phyloP scores from a whole-genome alignment of 64 coral and sea anemone genomes.

The Stichodactyla mertensii region DNA sequence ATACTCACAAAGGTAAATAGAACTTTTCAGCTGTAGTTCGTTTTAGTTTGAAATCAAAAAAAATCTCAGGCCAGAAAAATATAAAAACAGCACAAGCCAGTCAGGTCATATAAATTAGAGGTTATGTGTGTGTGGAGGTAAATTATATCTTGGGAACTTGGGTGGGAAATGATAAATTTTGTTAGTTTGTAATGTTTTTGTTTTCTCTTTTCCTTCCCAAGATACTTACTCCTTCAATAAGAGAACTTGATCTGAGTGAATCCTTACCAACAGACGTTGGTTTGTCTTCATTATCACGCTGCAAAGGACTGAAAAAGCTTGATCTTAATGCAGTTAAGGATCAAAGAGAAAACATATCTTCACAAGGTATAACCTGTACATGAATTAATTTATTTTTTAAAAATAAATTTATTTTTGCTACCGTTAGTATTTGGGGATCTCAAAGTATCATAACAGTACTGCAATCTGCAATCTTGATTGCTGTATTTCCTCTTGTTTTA shows the following conservation, averaged over 20 bases:
- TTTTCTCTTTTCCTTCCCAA: background rate
- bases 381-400: no score
- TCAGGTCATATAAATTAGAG: no score
- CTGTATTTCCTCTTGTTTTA: background rate
- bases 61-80: no score
- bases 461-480: background rate
- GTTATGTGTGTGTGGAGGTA: no score
- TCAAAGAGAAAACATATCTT: slow-evolving; percentile 61
- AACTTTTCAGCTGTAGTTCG: background rate
- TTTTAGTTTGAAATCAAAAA: background rate
- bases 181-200: background rate
- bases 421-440: background rate
- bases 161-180: background rate
- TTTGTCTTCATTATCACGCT: slow-evolving; percentile 30
- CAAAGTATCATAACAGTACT: no score
- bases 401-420: no score
- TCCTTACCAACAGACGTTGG: slow-evolving; percentile 60
- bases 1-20: slow-evolving; percentile 54
- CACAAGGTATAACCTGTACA: slow-evolving; percentile 41
- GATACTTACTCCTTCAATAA: slow-evolving; percentile 46
- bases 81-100: no score
- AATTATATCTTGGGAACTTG: no score
- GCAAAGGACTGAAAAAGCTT: slow-evolving; percentile 62
- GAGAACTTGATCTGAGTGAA: slow-evolving; percentile 71
- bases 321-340: slow-evolving; percentile 90